Evolutionary conservation across 2,113 vertebrate genomes (phyloP).

Genomic region (Hirundichthys speculiger): DNA sequence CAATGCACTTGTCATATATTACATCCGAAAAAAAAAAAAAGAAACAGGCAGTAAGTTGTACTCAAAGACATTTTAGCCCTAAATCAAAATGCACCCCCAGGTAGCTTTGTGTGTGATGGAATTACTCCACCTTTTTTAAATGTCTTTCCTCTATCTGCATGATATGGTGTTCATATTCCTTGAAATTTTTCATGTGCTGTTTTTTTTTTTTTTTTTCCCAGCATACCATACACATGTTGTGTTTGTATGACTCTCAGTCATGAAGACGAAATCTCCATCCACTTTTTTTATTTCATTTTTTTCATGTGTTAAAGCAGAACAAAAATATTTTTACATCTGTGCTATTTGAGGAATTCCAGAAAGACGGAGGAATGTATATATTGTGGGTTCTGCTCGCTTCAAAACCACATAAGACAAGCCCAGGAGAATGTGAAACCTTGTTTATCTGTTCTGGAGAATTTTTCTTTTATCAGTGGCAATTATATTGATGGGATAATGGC

Average conservation of each 20-base stretch:
- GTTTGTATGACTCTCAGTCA: no score
- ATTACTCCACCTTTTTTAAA: neutral
- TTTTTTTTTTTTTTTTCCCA: no score
- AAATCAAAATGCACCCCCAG: no score
- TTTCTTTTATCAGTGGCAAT: neutral
- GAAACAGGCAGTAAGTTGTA: neutral
- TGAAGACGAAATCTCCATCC: neutral
- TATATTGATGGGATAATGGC: conserved; percentile 15
- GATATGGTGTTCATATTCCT: neutral
- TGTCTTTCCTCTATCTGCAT: neutral
- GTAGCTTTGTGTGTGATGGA: no score
- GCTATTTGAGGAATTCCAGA: neutral
- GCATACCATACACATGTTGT: no score
- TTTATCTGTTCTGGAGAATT: neutral
- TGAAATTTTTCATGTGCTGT: no score
- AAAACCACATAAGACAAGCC: conserved; percentile 26
- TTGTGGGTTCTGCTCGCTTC: conserved; percentile 6
- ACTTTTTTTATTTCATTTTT: conserved; percentile 13
- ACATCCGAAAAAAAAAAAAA: neutral
- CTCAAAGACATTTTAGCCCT: neutral
- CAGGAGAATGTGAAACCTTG: conserved; percentile 9
- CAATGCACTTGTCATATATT: neutral
- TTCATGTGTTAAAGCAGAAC: conserved; percentile 15
- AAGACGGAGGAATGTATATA: conserved; percentile 9
- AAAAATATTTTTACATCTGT: neutral